Base-by-base conservation (phyloP, 2,797 vertebrate species). In the Clamator glandarius region DNA sequence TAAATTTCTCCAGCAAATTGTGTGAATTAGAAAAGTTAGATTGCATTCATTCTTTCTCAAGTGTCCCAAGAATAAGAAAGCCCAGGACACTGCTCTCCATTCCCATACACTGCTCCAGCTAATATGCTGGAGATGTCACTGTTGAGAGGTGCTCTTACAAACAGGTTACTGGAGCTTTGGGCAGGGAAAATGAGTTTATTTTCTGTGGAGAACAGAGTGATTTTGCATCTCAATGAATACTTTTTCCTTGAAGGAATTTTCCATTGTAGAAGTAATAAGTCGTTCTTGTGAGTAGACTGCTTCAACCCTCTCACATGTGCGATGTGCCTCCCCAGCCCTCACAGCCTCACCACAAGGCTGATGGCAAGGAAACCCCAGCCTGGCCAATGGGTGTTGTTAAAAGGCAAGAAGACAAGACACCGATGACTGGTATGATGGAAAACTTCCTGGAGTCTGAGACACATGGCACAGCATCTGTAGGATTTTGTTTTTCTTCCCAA, bases 171-270 rank as follows among this genome's bases (percentile, higher is more conserved):
- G 61, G 89, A 87, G 76, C 75, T 84, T 59, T 23, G 78, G 73
- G 58, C 64, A 28, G 21, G 62, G 35, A 85, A 94, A 95, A 86
- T 20, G 36, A 41, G 68, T 75, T 92, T 83, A 58, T 93, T 87
- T 95, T 87, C 75, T 54, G 46, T 2, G 2, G 64, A 86, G 62
- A 68, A 23, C 61, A 36, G 5, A 31, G 57, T 26, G 41, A 77
- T 85, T 90, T 87, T 96, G 78, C 78, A 89, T 87, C 68, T 91
- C 68, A 89, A 68, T 80, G 36, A 70, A 51, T 39, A 48, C 11
- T 36, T 84, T 90, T 87, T 74, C 50, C 78, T 93, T 42, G 58
- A 74, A 92, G 90, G 87, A 94, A 75, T 80, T 89, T 89, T 89
- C 84, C n/a, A 8, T 35, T 81, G 46, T 20, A 51, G 69, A 57